Base-by-base conservation (phyloP, 2,797 vertebrate species). In the Halcyon leucocephala region DNA sequence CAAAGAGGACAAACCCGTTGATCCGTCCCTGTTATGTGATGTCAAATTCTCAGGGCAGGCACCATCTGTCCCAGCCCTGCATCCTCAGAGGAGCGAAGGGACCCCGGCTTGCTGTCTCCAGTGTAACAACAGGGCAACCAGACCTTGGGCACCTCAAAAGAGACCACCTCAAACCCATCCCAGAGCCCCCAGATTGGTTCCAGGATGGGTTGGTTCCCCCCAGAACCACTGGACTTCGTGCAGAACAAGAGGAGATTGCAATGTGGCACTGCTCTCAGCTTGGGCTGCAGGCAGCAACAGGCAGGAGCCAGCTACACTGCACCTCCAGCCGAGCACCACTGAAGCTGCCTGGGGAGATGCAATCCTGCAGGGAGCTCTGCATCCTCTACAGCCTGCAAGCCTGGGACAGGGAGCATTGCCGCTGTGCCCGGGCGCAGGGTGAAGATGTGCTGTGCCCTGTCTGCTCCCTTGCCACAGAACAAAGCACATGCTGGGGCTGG, bases 241-340 rank as follows among this genome's bases (percentile, higher is more conserved):
- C 31, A 79, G 39, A 78, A 33, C 42, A 48, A 48, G 31, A 62
- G 3, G 12, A 10, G 13, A 44, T 26, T 79, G 82, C 2, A 1
- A 25, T 0, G 0, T 0, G 3, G 37, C 28, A 17, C 16, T 73
- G 78, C 35, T 52, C 46, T 58, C 2, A 4, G 72, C 62, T 74
- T 0, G 3, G 6, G 49, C 37, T 74, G 39, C 3, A 3, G 22
- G 21, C 15, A 67, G 67, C 46, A 31, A 33, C 29, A 29, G 42
- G n/a, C 62, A 85, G 76, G 31, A 67, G 33, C 41, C 51, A 35
- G 33, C 15, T 51, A 51, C 4, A 9, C 26, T 52, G 49, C 49
- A 28, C 49, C 48, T 37, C 17, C 42, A 25, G 81, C 67, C 39
- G 26, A 37, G 24, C 42, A 55, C n/a, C 64, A 5, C 71, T 51